These are phyloP conservation scores for Hypsibius dujardini DNA, from an alignment of 1,140 invertebrate genomes.

Conservation along the genomic window DNA sequence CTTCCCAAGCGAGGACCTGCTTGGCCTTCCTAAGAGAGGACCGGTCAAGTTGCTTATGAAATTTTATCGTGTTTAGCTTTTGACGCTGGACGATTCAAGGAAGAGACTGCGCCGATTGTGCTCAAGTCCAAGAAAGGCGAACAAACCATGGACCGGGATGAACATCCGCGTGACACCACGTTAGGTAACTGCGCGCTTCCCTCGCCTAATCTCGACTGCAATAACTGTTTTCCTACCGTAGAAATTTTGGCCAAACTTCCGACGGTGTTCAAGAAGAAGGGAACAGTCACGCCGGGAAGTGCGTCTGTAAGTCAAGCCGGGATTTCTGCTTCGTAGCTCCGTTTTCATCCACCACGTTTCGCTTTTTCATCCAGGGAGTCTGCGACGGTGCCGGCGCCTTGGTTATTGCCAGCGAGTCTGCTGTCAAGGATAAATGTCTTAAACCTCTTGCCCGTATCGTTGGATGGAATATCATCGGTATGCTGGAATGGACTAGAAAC, in stretches of 20 bases:
- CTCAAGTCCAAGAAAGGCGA: slow-evolving; percentile 65
- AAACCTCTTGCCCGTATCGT: slow-evolving; percentile 41
- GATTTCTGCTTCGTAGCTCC: slow-evolving; percentile 19
- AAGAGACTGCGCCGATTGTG: slow-evolving; percentile 69
- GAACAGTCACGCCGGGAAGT: slow-evolving; percentile 79
- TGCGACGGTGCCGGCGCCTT: slow-evolving; percentile 85
- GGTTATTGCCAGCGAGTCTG: slow-evolving; percentile 68
- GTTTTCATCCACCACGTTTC: no score
- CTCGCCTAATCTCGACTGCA: no score
- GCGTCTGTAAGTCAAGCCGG: slow-evolving; percentile 53
- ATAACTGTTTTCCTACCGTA: no score
- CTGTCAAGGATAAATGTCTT: slow-evolving; percentile 57
- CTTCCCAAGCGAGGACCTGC: no score
- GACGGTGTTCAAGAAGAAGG: no score
- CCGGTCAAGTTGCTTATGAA: no score
- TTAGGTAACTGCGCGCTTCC: no score
- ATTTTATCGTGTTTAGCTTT: slow-evolving; percentile 46
- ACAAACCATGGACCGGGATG: slow-evolving; percentile 61
- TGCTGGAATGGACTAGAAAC: slow-evolving; percentile 12
- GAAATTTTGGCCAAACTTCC: slow-evolving; percentile 61
- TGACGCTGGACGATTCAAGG: slow-evolving; percentile 67
- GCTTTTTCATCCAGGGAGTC: slow-evolving; percentile 66
- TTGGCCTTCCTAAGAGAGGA: no score
- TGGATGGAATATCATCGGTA: slow-evolving; percentile 30
- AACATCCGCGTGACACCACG: slow-evolving; percentile 79